Percentiles rank a stretch among this genome's conserved stretches.
Evolutionary conservation across 2,888 invertebrate species (phyloP).

Genomic region (Sinohyriopsis cumingii): DNA sequence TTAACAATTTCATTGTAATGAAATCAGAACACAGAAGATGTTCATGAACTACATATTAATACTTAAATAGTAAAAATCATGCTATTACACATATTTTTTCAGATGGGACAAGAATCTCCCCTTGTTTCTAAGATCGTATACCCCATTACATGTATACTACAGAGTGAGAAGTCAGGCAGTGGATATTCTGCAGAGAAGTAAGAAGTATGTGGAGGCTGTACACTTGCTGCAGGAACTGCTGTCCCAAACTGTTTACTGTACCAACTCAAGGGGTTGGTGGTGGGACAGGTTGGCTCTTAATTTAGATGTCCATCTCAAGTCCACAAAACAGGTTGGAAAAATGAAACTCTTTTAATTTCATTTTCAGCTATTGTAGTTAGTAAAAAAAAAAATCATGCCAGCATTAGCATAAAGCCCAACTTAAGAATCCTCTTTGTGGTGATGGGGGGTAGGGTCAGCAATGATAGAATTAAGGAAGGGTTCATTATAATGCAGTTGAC

Average conservation of each 20-base stretch:
- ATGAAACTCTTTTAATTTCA: no score
- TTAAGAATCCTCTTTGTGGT: no score
- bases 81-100: constrained; percentile 6
- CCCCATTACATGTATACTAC: constrained; percentile 74
- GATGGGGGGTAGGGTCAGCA: no score
- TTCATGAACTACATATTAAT: no score
- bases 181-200: constrained; percentile 73
- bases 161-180: constrained; percentile 72
- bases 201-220: constrained; percentile 74
- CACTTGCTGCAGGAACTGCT: constrained; percentile 75
- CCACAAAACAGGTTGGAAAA: constrained; percentile 62
- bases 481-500: no score
- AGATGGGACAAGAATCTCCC: constrained; percentile 71
- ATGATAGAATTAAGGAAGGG: no score
- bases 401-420: no score
- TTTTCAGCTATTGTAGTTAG: no score
- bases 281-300: constrained; percentile 79
- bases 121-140: constrained; percentile 77
- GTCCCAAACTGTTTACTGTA: constrained; percentile 72
- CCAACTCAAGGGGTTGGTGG: constrained; percentile 73
- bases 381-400: no score
- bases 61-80: no score
- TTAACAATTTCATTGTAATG: no score
- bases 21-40: no score
- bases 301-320: constrained; percentile 75